Percentiles rank a stretch among this genome's conserved stretches.
These are phyloP conservation scores for Siphamia tubifer DNA, from an alignment of 2,113 vertebrate genomes.

Conservation along the genomic window DNA sequence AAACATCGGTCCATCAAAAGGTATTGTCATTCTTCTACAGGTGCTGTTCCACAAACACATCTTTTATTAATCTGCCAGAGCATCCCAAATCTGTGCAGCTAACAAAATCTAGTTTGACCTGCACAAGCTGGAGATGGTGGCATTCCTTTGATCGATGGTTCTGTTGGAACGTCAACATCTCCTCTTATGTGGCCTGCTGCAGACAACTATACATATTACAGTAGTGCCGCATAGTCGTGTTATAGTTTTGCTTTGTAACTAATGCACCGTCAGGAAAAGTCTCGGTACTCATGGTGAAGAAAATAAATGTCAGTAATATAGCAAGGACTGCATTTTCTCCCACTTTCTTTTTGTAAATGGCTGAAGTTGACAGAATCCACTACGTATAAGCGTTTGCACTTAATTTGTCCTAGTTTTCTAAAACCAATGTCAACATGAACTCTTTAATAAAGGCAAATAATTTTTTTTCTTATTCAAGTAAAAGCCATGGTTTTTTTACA, in stretches of 20 bases:
- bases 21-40: background rate
- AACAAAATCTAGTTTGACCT: background rate
- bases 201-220: background rate
- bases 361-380: constrained; percentile 14
- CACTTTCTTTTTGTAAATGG: constrained; percentile 30
- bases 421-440: constrained; percentile 44
- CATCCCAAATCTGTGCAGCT: background rate
- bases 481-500: constrained; percentile 27
- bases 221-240: constrained; percentile 1
- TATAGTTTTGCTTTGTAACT: constrained; percentile 6
- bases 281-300: background rate
- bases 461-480: constrained; percentile 36
- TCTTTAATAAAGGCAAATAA: constrained; percentile 66
- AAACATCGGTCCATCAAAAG: background rate
- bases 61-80: background rate
- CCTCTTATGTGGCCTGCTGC: background rate
- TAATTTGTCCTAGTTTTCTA: constrained; percentile 57
- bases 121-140: background rate
- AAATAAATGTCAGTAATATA: constrained; percentile 17
- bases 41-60: background rate
- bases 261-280: constrained; percentile 17
- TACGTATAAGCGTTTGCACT: constrained; percentile 46
- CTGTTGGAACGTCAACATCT: background rate
- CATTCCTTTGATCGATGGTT: background rate
- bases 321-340: constrained; percentile 20